These are phyloP conservation scores for Matsumurasca onukii DNA, from an alignment of 1,140 invertebrate species.

Conservation along the genomic window DNA sequence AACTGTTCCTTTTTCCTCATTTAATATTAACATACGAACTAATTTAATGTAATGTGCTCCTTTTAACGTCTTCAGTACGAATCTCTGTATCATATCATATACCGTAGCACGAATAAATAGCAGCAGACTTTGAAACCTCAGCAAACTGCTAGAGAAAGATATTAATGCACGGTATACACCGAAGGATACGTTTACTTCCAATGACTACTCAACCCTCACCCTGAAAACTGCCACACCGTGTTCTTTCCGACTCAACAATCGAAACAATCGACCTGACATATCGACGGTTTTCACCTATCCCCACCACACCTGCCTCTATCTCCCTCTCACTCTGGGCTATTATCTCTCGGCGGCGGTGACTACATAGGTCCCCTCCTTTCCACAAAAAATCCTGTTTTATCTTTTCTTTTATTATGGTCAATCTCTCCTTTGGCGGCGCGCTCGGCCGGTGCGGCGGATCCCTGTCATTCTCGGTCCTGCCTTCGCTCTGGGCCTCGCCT, in stretches of 20 bases:
- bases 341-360: conserved; percentile 22
- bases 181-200: conserved; percentile 28
- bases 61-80: no score
- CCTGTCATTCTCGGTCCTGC: not conserved
- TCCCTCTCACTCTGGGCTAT: conserved; percentile 13
- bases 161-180: no score
- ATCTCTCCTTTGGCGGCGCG: conserved; percentile 29
- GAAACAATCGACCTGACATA: conserved; percentile 12
- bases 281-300: conserved; percentile 7
- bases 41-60: no score
- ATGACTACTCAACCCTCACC: conserved; percentile 12
- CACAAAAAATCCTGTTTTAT: conserved; percentile 26
- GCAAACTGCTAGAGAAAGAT: no score
- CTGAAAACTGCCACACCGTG: conserved; percentile 10
- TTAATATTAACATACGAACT: no score
- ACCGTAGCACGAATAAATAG: no score
- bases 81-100: no score
- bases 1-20: no score
- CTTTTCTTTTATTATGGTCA: conserved; percentile 32
- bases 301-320: conserved; percentile 7
- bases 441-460: not conserved
- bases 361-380: conserved; percentile 10
- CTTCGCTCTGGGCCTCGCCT: not conserved
- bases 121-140: no score
- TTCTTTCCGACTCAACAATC: not conserved